Evolutionary conservation across 1,140 invertebrate species (phyloP).

Genomic region (Maconellicoccus hirsutus): DNA sequence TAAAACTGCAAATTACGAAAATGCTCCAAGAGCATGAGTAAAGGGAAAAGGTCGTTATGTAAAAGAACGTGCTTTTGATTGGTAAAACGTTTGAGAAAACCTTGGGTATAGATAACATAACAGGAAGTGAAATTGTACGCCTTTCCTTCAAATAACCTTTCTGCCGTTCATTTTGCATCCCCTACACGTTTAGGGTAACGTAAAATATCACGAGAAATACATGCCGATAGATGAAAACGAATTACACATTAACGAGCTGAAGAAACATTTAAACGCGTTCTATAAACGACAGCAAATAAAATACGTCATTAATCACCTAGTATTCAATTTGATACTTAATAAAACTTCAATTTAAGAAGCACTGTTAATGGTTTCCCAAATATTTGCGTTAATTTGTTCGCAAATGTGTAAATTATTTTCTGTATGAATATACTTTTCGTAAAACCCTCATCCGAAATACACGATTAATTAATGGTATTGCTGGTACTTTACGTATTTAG

Average conservation of each 20-base stretch:
- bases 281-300: not conserved
- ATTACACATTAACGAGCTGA: slow-evolving; percentile 1
- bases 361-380: no score
- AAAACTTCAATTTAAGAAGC: not conserved
- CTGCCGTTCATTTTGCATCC: not conserved
- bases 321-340: not conserved
- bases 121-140: slow-evolving; percentile 1
- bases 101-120: not conserved
- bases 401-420: no score
- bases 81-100: not conserved
- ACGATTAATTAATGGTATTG: no score
- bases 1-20: no score
- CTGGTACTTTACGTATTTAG: no score
- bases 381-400: no score
- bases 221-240: slow-evolving; percentile 7
- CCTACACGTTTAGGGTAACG: not conserved
- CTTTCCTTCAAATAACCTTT: not conserved
- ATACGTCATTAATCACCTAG: slow-evolving; percentile 3
- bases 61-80: not conserved
- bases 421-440: no score
- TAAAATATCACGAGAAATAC: not conserved
- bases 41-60: not conserved
- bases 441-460: no score
- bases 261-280: slow-evolving; percentile 3
- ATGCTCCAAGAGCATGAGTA: no score